Conservation (phyloP, 2,797 vertebrate species). For the Manis crassicaudata region DNA sequence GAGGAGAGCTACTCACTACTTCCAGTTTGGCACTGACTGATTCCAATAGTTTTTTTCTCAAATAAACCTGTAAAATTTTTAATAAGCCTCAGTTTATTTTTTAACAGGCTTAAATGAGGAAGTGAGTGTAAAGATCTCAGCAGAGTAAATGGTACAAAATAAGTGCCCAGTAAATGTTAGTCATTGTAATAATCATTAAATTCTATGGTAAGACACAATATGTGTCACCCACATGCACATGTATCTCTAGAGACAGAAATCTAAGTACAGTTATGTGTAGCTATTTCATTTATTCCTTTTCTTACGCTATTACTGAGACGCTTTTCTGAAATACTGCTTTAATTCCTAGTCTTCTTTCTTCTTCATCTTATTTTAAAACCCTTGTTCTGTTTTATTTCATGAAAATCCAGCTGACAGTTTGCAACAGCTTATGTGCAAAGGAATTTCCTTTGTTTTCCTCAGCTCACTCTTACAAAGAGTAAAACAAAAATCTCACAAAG, state of each 20-base stretch:
- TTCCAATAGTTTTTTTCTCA: not conserved
- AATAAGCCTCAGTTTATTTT: not conserved
- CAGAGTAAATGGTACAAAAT: not conserved
- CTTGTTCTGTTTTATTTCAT: constrained; percentile 25
- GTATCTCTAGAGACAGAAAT: not conserved
- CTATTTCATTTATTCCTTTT: not conserved
- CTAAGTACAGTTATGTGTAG: not conserved
- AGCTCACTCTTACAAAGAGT: constrained; percentile 16
- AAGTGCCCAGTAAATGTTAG: not conserved
- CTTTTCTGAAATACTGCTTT: not conserved
- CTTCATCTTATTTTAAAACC: not conserved
- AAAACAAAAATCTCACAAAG: constrained; percentile 11
- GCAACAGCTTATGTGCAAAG: constrained; percentile 62
- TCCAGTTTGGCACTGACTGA: not conserved
- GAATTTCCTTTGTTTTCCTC: constrained; percentile 52
- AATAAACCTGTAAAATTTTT: not conserved
- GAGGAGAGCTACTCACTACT: not conserved
- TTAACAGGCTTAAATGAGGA: not conserved
- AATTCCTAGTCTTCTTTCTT: not conserved
- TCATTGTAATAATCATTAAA: not conserved
- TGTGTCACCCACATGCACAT: not conserved
- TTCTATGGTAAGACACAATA: not conserved
- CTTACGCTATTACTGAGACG: not conserved
- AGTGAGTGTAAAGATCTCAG: not conserved
- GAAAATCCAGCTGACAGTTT: constrained; percentile 40